phyloP scores from a whole-genome alignment of 2,888 invertebrate genomes.

The Cerceris ruficornis region DNA sequence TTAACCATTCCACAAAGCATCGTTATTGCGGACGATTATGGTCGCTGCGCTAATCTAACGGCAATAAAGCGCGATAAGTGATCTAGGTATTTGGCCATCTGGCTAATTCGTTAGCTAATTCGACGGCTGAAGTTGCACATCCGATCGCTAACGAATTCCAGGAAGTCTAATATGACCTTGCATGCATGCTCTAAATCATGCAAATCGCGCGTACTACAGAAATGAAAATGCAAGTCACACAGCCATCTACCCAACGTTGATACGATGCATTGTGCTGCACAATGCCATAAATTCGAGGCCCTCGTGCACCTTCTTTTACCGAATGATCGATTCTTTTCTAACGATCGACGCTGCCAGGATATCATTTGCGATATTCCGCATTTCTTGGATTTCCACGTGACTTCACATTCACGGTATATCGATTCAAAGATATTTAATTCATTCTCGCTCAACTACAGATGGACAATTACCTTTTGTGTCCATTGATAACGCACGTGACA shows the following conservation, averaged over 20 bases:
- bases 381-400: too few species aligned
- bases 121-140: slow-evolving; percentile 33
- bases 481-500: slow-evolving; percentile 13
- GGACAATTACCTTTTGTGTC: slow-evolving; percentile 45
- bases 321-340: slow-evolving; percentile 27
- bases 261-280: slow-evolving; percentile 27
- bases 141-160: slow-evolving; percentile 54
- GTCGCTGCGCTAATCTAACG: not conserved
- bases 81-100: slow-evolving; percentile 37
- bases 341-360: not conserved
- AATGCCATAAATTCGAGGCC: slow-evolving; percentile 36
- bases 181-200: slow-evolving; percentile 30
- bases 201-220: slow-evolving; percentile 49
- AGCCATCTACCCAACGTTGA: slow-evolving; percentile 34
- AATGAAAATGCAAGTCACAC: slow-evolving; percentile 58
- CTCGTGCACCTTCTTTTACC: slow-evolving; percentile 36
- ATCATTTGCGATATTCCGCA: not conserved
- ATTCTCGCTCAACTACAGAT: not conserved
- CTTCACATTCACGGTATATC: too few species aligned
- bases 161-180: slow-evolving; percentile 46
- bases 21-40: not conserved
- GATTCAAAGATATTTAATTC: too few species aligned
- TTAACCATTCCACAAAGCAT: not conserved
- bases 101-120: slow-evolving; percentile 51
- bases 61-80: slow-evolving; percentile 13